Evolutionary conservation across 2,888 invertebrate species (phyloP), one percentile per base, ranked within the genome.

Genomic region (Ophonus ardosiacus): DNA sequence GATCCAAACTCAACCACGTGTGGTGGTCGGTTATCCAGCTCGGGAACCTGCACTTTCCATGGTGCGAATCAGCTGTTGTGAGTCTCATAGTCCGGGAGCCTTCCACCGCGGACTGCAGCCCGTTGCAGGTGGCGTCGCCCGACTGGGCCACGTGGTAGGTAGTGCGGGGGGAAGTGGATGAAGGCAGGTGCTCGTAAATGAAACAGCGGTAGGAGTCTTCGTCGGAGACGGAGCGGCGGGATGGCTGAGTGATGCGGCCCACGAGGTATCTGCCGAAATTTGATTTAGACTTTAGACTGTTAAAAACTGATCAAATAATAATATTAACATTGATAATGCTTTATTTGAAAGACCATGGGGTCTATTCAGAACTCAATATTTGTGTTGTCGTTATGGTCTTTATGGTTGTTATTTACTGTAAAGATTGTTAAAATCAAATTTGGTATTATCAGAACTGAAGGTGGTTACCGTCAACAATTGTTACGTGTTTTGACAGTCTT

Each of bases 181-280:
- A 90, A 85, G 86, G 88, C 87, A 88, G 91, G 87, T 91, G 92
- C 88, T 95, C 95, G 92, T 96, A 96, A 86, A 97, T 94, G 91
- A 97, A 97, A 88, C 97, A 97, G 87, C 95, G 94, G 91, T 96
- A 97, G 71, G 95, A 94, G 88, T 96, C 96, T 89, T 96, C 96
- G 88, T 95, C 95, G 0, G 94, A 93, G 18, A 93, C 89, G 87
- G 92, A 93, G 82, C 94, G 90, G 43, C 94, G 90, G 88, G 93
- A 93, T 31, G 93, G 92, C 89, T 95, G 95, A 0, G 17, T 56
- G 1, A 78, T 2, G 1, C 57, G 56, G 0, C 78, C 78, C 1
- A 78, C 78, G 6, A 78, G 40, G 90, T 96, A 97, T 31, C 31
- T 31, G 5, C 31, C n/a, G n/a, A n/a, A n/a, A n/a, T n/a, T n/a